phyloP scores from a whole-genome alignment of 2,888 invertebrate species.

The Agrochola lychnidis region DNA sequence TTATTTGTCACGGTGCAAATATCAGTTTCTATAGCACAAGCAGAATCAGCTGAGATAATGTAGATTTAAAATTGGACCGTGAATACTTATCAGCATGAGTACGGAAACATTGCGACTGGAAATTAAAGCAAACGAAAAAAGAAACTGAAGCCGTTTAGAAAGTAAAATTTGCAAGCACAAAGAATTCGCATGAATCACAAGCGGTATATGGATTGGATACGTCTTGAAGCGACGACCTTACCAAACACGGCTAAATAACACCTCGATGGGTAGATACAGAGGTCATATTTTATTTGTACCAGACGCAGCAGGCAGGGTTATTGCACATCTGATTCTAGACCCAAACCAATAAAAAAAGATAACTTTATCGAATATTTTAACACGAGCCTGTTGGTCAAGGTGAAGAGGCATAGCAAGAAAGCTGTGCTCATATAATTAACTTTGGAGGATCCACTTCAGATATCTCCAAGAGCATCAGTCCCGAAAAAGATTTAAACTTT shows the following conservation, averaged over 20 bases:
- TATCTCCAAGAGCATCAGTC: not conserved
- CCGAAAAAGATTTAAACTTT: constrained; percentile 9
- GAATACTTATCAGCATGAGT: constrained; percentile 39
- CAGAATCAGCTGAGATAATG: constrained; percentile 45
- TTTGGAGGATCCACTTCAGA: constrained; percentile 13
- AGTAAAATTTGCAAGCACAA: constrained; percentile 47
- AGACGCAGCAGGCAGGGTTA: constrained; percentile 2
- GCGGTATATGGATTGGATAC: constrained; percentile 30
- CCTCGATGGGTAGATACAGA: not conserved
- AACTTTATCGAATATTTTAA: constrained; percentile 4
- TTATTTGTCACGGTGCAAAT: constrained; percentile 52
- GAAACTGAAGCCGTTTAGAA: constrained; percentile 47
- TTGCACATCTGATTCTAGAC: constrained; percentile 7
- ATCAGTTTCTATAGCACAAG: constrained; percentile 42
- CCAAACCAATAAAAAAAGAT: constrained; percentile 1
- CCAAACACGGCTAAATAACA: constrained; percentile 16
- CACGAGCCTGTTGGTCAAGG: constrained; percentile 18
- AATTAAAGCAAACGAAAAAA: constrained; percentile 42
- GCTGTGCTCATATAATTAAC: constrained; percentile 1
- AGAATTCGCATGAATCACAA: constrained; percentile 47
- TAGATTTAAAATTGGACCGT: constrained; percentile 37
- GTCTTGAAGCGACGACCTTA: constrained; percentile 27
- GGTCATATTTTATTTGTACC: not conserved
- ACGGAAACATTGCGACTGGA: constrained; percentile 32
- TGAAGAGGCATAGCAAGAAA: constrained; percentile 8